Base-by-base conservation (phyloP, 2,888 invertebrate genomes). In the Hirtodrosophila confusa region DNA sequence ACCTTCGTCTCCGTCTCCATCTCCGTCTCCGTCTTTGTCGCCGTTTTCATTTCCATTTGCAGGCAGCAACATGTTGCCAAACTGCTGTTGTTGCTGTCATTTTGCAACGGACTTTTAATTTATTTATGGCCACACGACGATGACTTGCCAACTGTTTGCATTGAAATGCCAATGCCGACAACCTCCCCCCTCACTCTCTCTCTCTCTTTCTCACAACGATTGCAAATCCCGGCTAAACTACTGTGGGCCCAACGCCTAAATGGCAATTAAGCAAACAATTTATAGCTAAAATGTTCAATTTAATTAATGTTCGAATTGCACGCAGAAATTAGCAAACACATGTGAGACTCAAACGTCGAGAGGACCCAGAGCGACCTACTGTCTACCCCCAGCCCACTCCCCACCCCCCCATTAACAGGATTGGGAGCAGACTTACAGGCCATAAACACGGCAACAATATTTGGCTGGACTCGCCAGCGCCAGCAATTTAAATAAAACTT, bases 191-290 rank as follows among this genome's bases (percentile, higher is more conserved):
- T n/a, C 17, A 17, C 35, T 7, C 1, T 6, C 17, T 1, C 31
- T n/a, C 10, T 3, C 35, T 11, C 23, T 10, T 11, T 3, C 29
- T 9, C 29, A 7, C 11, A 10, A 23, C 7, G n/a, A 27, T n/a
- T 10, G 8, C 10, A 0, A 29, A 29, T 24, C 7, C 10, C 24
- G 35, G 43, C 3, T 8, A n/a, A 44, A 47, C 58, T 54, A 45
- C 48, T 40, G 50, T 57, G 60, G 41, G 54, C 54, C 50, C 62
- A 78, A 69, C 55, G 60, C 75, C 78, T 84, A 86, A 82, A 82
- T 82, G 86, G 82, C 82, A 82, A 82, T 86, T 82, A 82, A 82
- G 86, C 86, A 84, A 86, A 82, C 82, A 82, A 82, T 82, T 82
- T 82, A 82, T 82, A 77, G 87, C 82, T 60, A 62, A 86, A 83